Evolutionary conservation across 2,113 vertebrate species (phyloP).

Genomic region (Gopherus evgoodei): DNA sequence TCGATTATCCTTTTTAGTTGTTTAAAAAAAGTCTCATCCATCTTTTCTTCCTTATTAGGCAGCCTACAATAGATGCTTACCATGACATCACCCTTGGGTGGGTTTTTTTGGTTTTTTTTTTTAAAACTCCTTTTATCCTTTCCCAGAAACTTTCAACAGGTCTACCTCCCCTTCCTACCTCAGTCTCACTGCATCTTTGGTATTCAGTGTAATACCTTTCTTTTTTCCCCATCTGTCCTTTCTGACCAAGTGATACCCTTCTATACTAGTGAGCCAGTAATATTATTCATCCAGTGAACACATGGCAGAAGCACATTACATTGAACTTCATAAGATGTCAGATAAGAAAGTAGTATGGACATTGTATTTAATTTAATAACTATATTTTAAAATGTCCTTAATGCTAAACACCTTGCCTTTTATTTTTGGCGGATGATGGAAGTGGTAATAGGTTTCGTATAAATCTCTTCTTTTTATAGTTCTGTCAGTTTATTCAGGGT

Average conservation of each 20-base stretch:
- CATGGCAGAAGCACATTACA: background rate
- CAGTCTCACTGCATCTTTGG: background rate
- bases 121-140: background rate
- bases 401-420: background rate
- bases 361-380: background rate
- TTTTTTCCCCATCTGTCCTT: background rate
- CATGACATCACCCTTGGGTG: background rate
- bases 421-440: background rate
- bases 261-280: background rate
- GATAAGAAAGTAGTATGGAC: background rate
- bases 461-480: background rate
- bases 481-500: background rate
- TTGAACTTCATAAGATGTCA: background rate
- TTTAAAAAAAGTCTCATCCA: background rate
- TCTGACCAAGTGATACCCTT: background rate
- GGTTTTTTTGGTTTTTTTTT: too few species aligned
- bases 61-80: background rate
- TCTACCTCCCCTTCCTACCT: background rate
- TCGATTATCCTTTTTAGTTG: background rate
- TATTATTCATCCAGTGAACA: too few species aligned
- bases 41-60: too few species aligned
- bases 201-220: background rate
- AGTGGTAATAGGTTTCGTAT: rapidly evolving
- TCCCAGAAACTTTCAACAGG: background rate
- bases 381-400: background rate